phyloP scores from a whole-genome alignment of 2,888 invertebrate genomes.

The Strigamia transsilvanica region DNA sequence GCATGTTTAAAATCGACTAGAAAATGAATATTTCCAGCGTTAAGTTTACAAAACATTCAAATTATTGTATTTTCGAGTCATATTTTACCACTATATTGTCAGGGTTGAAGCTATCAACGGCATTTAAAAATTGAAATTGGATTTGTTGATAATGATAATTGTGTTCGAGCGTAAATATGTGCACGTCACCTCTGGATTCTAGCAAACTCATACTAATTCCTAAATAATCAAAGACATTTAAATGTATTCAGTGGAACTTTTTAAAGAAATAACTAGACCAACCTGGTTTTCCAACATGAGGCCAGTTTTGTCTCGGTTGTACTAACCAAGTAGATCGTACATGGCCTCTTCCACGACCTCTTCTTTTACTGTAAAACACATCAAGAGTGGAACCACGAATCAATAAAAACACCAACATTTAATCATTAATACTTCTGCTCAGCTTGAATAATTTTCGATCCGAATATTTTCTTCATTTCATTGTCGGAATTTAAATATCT shows the following conservation, averaged over 20 bases:
- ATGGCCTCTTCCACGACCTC: conserved; percentile 68
- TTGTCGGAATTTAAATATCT: conserved; percentile 80
- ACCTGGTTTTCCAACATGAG: conserved; percentile 74
- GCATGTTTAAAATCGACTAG: conserved; percentile 74
- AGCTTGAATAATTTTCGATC: conserved; percentile 77
- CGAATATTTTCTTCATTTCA: conserved; percentile 83
- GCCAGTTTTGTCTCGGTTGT: conserved; percentile 77
- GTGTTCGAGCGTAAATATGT: conserved; percentile 79
- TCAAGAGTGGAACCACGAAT: neutral
- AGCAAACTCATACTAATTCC: conserved; percentile 76
- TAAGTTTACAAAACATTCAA: no score
- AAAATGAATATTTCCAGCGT: conserved; percentile 54
- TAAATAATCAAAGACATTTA: conserved; percentile 58
- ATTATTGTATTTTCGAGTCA: neutral
- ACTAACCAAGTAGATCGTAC: conserved; percentile 72
- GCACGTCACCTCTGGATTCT: conserved; percentile 68
- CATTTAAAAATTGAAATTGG: conserved; percentile 78
- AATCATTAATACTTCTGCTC: conserved; percentile 67
- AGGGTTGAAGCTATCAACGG: conserved; percentile 80
- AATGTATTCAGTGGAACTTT: conserved; percentile 22
- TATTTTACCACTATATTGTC: conserved; percentile 74
- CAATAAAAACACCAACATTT: neutral
- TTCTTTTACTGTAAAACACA: conserved; percentile 57
- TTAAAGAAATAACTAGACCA: conserved; percentile 33
- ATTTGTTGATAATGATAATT: conserved; percentile 76